These are phyloP conservation scores for Emydura subglobosa DNA, from an alignment of 2,113 vertebrate genomes.

Conservation along the genomic window DNA sequence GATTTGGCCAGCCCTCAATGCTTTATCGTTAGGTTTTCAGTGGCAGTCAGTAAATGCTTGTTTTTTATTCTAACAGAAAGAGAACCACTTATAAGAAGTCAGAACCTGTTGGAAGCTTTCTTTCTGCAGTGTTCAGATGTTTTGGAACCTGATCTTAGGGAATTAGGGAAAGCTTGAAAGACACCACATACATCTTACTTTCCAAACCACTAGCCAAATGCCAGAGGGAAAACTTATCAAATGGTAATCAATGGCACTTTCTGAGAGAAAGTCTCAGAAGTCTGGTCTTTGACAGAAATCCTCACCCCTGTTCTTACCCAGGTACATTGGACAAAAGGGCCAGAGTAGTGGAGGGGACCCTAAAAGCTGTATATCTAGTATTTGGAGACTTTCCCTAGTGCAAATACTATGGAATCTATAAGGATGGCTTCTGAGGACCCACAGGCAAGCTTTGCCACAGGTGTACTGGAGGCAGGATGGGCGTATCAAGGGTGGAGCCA, in stretches of 20 bases:
- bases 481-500: too few relatives aligned
- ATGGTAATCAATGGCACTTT: not conserved
- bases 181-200: not conserved
- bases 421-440: too few relatives aligned
- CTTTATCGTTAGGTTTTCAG: not conserved
- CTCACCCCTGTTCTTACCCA: not conserved
- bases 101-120: not conserved
- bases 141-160: accelerated
- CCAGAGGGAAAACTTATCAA: not conserved
- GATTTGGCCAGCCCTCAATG: not conserved
- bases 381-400: too few relatives aligned
- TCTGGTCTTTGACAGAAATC: accelerated
- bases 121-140: too few relatives aligned
- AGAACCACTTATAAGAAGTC: not conserved
- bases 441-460: too few relatives aligned
- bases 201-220: not conserved
- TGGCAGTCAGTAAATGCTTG: not conserved
- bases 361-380: too few relatives aligned
- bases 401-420: too few relatives aligned
- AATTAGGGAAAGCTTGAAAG: not conserved
- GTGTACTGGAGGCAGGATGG: too few relatives aligned
- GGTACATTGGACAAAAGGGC: not conserved
- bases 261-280: not conserved
- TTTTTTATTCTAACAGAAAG: not conserved
- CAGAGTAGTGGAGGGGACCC: too few relatives aligned